Conservation (phyloP, 2,113 vertebrate species). For the Phyllostomus hastatus region DNA sequence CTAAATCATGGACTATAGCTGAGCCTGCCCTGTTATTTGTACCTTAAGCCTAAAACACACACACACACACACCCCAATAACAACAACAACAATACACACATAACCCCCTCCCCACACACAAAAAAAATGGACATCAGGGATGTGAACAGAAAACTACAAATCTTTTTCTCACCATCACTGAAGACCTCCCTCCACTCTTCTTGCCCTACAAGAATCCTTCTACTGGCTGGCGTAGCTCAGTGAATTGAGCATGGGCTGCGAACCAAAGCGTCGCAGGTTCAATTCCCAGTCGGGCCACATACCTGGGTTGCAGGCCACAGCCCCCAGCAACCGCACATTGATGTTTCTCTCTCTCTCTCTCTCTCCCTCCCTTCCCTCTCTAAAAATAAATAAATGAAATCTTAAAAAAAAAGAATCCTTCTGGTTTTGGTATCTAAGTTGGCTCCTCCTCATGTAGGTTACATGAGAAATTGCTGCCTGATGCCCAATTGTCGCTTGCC, state of each 20-base stretch:
- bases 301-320: no score
- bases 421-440: background rate
- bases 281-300: no score
- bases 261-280: no score
- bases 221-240: background rate
- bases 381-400: no score
- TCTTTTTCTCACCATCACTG: background rate
- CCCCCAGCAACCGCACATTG: no score
- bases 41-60: background rate
- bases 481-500: slow-evolving; percentile 41
- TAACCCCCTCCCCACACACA: no score
- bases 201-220: background rate
- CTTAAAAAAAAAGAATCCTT: background rate
- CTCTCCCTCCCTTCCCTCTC: no score
- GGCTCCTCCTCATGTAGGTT: background rate
- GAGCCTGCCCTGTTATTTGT: background rate
- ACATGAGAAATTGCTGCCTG: background rate
- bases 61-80: background rate
- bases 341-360: no score
- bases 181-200: background rate
- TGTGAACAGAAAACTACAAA: background rate
- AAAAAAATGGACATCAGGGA: background rate
- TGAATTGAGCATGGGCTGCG: no score
- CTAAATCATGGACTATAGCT: background rate
- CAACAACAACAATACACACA: background rate